phyloP scores from a whole-genome alignment of 2,113 vertebrate genomes.

The Sturnus vulgaris region DNA sequence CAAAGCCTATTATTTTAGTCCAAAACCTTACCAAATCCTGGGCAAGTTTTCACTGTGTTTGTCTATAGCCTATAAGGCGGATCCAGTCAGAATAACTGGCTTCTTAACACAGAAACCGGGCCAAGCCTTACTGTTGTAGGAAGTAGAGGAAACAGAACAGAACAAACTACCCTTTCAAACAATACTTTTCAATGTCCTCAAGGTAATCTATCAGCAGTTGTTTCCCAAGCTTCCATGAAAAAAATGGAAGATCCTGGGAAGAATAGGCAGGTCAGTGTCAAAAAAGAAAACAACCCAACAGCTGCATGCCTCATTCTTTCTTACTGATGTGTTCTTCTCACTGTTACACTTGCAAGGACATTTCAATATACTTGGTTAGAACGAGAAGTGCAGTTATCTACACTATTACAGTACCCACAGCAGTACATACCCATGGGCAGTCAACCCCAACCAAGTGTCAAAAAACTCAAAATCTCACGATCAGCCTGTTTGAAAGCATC shows the following conservation, averaged over 20 bases:
- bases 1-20: not conserved
- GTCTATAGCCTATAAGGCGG: not conserved
- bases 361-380: not conserved
- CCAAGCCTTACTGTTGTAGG: slow-evolving; percentile 14
- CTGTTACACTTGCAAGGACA: not conserved
- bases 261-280: not conserved
- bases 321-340: not conserved
- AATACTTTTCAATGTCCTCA: not conserved
- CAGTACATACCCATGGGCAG: not conserved
- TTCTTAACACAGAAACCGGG: not conserved
- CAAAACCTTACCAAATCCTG: not conserved
- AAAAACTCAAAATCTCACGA: not conserved
- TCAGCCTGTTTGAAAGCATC: not conserved
- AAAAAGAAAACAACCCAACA: not conserved
- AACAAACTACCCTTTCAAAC: not conserved
- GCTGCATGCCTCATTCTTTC: not conserved
- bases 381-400: not conserved
- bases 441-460: not conserved
- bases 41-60: not conserved
- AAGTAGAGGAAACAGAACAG: not conserved
- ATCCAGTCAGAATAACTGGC: not conserved
- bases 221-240: not conserved
- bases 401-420: not conserved
- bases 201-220: not conserved
- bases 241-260: not conserved